phyloP scores from a whole-genome alignment of 2,113 vertebrate genomes.

The Turnix velox region DNA sequence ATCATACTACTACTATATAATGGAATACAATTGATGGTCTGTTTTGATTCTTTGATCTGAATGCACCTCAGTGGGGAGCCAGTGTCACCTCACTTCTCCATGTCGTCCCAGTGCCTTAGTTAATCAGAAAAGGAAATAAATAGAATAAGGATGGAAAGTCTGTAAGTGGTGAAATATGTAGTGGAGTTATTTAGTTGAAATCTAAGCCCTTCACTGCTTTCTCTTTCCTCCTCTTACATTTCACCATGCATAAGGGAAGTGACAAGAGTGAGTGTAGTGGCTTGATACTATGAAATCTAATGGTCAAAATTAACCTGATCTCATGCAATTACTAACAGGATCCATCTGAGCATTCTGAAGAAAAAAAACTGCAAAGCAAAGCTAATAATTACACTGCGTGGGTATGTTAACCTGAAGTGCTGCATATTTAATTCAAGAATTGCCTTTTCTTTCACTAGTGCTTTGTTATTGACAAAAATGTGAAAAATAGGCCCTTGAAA shows the following conservation, averaged over 20 bases:
- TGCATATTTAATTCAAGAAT: not conserved
- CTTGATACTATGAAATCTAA: not conserved
- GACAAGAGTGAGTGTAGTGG: not conserved
- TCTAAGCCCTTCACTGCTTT: not conserved
- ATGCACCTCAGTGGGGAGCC: not conserved
- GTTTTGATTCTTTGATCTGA: not conserved
- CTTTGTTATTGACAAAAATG: not conserved
- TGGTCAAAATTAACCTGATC: not conserved
- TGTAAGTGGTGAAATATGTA: not conserved
- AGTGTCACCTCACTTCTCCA: not conserved
- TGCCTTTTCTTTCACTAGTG: not conserved
- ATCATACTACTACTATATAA: not conserved
- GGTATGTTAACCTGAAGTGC: not conserved
- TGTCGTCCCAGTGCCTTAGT: not conserved
- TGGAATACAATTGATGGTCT: not conserved
- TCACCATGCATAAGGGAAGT: not conserved
- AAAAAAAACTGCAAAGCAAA: not conserved
- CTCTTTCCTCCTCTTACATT: too few relatives aligned
- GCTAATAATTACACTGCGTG: not conserved
- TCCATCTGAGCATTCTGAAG: not conserved
- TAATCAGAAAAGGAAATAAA: accelerated
- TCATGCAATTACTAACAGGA: not conserved
- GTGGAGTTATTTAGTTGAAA: not conserved
- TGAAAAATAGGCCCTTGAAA: not conserved
- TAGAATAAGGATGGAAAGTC: not conserved